Evolutionary conservation across 2,888 invertebrate species (phyloP).

Genomic region (Ditula angustiorana): DNA sequence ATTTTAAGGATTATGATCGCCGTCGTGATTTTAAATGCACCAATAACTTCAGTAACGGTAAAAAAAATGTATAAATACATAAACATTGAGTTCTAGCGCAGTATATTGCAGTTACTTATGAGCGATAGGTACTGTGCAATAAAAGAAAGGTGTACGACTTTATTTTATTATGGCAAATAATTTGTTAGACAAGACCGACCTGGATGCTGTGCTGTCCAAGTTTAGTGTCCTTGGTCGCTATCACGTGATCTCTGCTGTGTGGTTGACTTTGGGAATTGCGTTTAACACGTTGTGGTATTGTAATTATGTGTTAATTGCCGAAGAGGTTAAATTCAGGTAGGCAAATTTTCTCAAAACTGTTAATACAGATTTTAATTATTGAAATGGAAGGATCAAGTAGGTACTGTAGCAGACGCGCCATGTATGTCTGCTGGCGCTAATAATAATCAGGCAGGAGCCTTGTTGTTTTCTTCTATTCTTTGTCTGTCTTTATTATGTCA

Average conservation of each 20-base stretch:
- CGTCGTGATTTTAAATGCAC: too few species aligned
- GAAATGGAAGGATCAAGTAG: too few species aligned
- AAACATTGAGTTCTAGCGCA: background rate
- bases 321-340: background rate
- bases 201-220: slow-evolving; percentile 11
- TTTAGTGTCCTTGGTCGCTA: background rate
- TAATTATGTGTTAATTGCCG: background rate
- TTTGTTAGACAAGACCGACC: slow-evolving; percentile 17
- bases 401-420: too few species aligned
- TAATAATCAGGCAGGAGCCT: too few species aligned
- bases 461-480: too few species aligned
- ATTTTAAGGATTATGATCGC: too few species aligned
- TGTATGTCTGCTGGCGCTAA: too few species aligned
- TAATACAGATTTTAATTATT: too few species aligned
- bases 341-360: too few species aligned
- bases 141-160: background rate
- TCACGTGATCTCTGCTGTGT: background rate
- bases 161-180: slow-evolving; percentile 4
- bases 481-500: too few species aligned
- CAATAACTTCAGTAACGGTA: too few species aligned
- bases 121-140: background rate
- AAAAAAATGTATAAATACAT: background rate
- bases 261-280: background rate
- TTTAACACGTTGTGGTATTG: background rate
- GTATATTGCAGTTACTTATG: background rate